phyloP scores from a whole-genome alignment of 2,888 invertebrate genomes.

The Tanaodytes sp. region DNA sequence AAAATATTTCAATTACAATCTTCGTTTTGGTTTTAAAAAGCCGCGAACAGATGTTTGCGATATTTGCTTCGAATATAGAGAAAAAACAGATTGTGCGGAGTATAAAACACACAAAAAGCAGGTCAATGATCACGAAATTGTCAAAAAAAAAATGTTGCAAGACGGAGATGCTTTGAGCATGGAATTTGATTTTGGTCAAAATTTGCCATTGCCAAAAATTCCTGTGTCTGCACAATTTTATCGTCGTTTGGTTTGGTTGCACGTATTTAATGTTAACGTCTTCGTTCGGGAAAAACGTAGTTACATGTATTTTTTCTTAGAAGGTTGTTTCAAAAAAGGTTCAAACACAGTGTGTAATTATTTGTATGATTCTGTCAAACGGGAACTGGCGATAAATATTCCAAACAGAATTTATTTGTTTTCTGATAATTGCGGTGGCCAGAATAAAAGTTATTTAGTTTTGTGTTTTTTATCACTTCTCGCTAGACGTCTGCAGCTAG shows the following conservation, averaged over 20 bases:
- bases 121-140: constrained; percentile 21
- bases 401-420: constrained; percentile 48
- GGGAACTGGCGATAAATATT: constrained; percentile 25
- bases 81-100: not conserved
- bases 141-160: constrained; percentile 28
- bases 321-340: constrained; percentile 51
- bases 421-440: constrained; percentile 33
- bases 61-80: constrained; percentile 29
- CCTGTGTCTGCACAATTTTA: constrained; percentile 52
- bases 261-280: constrained; percentile 49
- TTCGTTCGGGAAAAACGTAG: too few species aligned
- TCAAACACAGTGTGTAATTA: constrained; percentile 52
- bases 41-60: constrained; percentile 43
- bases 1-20: constrained; percentile 36
- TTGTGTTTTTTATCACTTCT: not conserved
- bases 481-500: not conserved
- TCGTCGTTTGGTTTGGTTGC: constrained; percentile 46
- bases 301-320: constrained; percentile 52
- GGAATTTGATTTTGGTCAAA: constrained; percentile 54
- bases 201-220: constrained; percentile 50
- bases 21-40: constrained; percentile 34
- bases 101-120: constrained; percentile 16
- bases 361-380: constrained; percentile 28
- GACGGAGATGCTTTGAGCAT: constrained; percentile 26
- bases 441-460: constrained; percentile 35